Evolutionary conservation across 2,888 invertebrate genomes (phyloP), one percentile per base, ranked within the genome.

Genomic region (Ctena decussata): DNA sequence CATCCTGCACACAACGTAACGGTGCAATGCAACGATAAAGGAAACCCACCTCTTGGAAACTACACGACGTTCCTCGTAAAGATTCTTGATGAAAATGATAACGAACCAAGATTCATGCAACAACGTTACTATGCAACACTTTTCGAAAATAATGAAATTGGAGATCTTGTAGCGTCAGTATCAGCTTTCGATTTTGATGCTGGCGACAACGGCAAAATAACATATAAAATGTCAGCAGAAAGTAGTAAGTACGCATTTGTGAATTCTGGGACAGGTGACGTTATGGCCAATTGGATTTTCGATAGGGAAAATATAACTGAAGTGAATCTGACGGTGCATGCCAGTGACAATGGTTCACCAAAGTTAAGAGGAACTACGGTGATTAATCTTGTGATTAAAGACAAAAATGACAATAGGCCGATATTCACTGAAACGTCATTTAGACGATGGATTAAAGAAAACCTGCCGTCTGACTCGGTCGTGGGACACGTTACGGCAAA

Each of bases 351-450:
- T 49, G 95, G 95, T 3, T 95, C 97, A 77, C 91, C 94, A 97
- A 92, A 98, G 97, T 79, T 98, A 98, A 95, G 98, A 98, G n/a
- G 98, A 98, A 1, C 97, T 0, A 91, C 94, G 0, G 82, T 90
- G 6, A 88, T 95, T 30, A 87, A 97, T 96, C 98, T 99, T 79
- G 98, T 98, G 94, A 98, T 99, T 0, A 96, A 98, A 76, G 99
- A 99, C 95, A 98, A 98, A 90, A 99, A 99, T 95, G 99, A 99
- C 96, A 98, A 99, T 94, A 97, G 98, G 27, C 99, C 99, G 0
- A 97, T 97, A 3, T 99, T 99, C 95, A 99, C 99, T 96, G 97
- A 98, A 96, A 97, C 97, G 82, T 98, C 98, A 91, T 99, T 99
- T 95, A 98, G 98, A 93, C 98, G 98, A 0, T 97, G 98, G 30